These are phyloP conservation scores for Leuciscus waleckii DNA, from an alignment of 2,797 vertebrate genomes.

Conservation along the genomic window DNA sequence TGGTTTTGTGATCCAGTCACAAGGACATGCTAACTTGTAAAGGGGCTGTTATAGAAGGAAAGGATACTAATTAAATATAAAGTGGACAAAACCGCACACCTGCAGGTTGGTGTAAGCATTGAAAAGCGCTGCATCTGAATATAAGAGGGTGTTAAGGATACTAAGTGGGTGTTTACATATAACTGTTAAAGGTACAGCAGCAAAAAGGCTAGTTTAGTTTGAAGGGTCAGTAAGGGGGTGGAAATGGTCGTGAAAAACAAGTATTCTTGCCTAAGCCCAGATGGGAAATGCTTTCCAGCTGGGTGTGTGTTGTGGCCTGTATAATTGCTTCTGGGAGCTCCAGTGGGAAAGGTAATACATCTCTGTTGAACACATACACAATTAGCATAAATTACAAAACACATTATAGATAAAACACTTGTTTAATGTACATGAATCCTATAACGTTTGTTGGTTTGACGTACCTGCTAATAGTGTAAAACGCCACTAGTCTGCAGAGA, in stretches of 20 bases:
- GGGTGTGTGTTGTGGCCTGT: slow-evolving; percentile 82
- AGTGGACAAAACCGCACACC: neutral
- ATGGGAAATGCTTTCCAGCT: slow-evolving; percentile 90
- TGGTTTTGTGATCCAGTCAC: slow-evolving; percentile 1
- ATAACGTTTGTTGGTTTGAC: slow-evolving; percentile 2
- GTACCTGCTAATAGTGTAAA: slow-evolving; percentile 87
- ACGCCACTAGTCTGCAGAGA: slow-evolving; percentile 87
- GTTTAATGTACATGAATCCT: neutral
- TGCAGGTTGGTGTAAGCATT: neutral
- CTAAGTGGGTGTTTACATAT: slow-evolving; percentile 34
- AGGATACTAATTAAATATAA: neutral
- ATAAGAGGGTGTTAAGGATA: slow-evolving; percentile 9
- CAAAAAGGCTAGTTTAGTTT: slow-evolving; percentile 4
- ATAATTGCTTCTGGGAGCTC: slow-evolving; percentile 86
- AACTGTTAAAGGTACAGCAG: neutral
- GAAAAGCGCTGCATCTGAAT: neutral
- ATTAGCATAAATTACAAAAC: slow-evolving; percentile 4
- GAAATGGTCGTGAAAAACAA: neutral
- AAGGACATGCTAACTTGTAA: neutral
- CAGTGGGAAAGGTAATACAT: slow-evolving; percentile 85
- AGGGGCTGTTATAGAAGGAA: neutral
- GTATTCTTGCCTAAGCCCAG: slow-evolving; percentile 84
- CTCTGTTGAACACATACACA: slow-evolving; percentile 74
- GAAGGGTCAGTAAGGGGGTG: neutral
- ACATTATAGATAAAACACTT: neutral